phyloP scores from a whole-genome alignment of 2,113 vertebrate species.

The Myiozetetes cayanensis region DNA sequence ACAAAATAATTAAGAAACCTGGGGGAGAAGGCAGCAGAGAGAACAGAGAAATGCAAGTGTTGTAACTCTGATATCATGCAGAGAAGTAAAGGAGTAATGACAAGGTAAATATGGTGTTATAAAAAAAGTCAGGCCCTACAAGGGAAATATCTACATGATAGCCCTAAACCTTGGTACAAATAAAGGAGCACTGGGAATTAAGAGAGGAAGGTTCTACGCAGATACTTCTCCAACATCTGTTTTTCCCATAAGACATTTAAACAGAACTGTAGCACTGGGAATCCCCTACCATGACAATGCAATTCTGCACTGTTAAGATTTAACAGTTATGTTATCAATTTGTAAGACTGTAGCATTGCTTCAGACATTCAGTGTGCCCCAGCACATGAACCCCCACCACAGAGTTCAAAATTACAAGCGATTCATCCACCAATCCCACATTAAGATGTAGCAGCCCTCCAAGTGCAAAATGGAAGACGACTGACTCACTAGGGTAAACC shows the following conservation, averaged over 20 bases:
- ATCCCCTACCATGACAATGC: not conserved
- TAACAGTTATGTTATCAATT: not conserved
- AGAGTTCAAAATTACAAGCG: not conserved
- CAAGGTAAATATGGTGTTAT: not conserved
- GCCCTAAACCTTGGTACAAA: not conserved
- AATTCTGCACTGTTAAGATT: not conserved
- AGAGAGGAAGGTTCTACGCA: not conserved
- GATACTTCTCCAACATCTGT: not conserved
- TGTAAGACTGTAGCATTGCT: accelerated
- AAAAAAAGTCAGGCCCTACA: not conserved
- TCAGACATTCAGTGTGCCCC: not conserved
- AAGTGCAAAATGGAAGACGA: not conserved
- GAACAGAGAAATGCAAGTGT: not conserved
- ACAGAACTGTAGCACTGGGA: not conserved
- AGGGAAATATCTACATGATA: not conserved
- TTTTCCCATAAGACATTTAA: not conserved
- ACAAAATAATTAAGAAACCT: not conserved
- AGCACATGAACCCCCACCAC: not conserved
- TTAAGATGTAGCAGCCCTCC: not conserved
- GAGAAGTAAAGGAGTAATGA: not conserved
- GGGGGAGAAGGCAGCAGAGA: not conserved
- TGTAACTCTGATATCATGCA: not conserved
- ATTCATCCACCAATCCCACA: not conserved
- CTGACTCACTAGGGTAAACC: not conserved
- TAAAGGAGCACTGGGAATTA: not conserved